Evolutionary conservation across 2,888 invertebrate species (phyloP), one percentile per base, ranked within the genome.

Genomic region (Perizoma affinitatum): DNA sequence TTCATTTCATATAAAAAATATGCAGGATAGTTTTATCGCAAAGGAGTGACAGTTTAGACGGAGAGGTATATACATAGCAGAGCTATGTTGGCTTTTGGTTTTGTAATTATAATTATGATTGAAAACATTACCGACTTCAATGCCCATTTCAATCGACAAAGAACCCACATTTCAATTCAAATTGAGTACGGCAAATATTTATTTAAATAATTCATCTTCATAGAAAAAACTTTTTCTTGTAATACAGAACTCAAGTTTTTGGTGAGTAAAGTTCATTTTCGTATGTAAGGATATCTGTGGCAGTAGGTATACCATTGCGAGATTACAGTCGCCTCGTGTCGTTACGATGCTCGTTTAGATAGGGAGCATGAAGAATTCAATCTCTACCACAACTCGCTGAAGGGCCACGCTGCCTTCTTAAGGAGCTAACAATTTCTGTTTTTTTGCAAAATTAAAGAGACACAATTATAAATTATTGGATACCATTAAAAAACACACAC

Each of bases 301-400:
- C 75, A 58, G 58, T 57, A 78, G n/a, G n/a, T n/a, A n/a, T 79
- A 84, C 82, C 82, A 84, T 77, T 78, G 80, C 78, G 82, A 90
- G 90, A 90, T 90, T 90, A 90, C 88, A 80, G 81, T 79, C 63
- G 79, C 65, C 55, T 55, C 48, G 62, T 86, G 89, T 88, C 89
- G 86, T 90, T 90, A 88, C 84, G 90, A 90, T 91, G 78, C 88
- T 88, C 90, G 88, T 91, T 91, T 88, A 91, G 90, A 91, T 91
- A 90, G 61, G 84, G 78, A 77, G 74, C 83, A 87, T 89, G 90
- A 90, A 80, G 89, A 81, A 90, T 90, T 87, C 90, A 84, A 87
- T 84, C 86, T 89, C 87, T 86, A 78, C 82, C 81, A 79, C 59
- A 58, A 78, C 78, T 82, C 78, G 79, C 69, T 75, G 73, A 76